Evolutionary conservation across 2,797 vertebrate species (phyloP).

Genomic region (Anniella stebbinsi): DNA sequence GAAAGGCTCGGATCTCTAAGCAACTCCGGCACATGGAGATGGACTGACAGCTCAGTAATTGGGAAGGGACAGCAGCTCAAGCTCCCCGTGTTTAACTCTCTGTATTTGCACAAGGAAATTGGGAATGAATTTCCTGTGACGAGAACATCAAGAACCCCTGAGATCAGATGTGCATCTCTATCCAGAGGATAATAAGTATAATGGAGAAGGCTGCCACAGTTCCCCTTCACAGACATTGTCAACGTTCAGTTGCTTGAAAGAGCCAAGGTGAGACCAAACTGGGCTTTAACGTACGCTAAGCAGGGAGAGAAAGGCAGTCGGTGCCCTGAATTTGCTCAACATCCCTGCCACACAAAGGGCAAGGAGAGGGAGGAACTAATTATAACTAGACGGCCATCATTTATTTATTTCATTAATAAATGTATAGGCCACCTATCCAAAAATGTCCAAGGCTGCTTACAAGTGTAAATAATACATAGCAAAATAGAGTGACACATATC

Average conservation of each 20-base stretch:
- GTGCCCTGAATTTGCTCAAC: neutral
- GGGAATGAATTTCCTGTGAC: conserved; percentile 33
- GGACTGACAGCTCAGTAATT: conserved; percentile 48
- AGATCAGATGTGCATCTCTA: conserved; percentile 12
- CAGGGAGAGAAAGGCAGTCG: neutral
- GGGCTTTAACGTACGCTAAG: neutral
- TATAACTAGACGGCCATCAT: no score
- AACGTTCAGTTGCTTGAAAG: neutral
- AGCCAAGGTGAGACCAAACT: neutral
- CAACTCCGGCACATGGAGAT: conserved; percentile 27
- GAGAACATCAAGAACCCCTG: conserved; percentile 25
- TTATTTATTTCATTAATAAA: neutral
- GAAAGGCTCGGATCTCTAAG: conserved; percentile 33
- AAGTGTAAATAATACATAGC: neutral
- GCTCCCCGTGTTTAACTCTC: conserved; percentile 25
- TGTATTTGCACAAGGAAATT: conserved; percentile 41
- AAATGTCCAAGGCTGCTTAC: neutral
- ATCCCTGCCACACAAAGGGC: neutral
- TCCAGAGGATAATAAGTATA: conserved; percentile 5
- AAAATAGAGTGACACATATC: neutral
- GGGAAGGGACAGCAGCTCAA: conserved; percentile 29
- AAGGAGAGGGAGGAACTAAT: neutral
- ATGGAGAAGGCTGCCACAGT: conserved; percentile 1
- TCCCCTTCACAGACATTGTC: neutral
- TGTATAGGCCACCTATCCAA: neutral